Evolutionary conservation across 2,888 invertebrate species (phyloP).

Genomic region (Drosophila mettleri): DNA sequence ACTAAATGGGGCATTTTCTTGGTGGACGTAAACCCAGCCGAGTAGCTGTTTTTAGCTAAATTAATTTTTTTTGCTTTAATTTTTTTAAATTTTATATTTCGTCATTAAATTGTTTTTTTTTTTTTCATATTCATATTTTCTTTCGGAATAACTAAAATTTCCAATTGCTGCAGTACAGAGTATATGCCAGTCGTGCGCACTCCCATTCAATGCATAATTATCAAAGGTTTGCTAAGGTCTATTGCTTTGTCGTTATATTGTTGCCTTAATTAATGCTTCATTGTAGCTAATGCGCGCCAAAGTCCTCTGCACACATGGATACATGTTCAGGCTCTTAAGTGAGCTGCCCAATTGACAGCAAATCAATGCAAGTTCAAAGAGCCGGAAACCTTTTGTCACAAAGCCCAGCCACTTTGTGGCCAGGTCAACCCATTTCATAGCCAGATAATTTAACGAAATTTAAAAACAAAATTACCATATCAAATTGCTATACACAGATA

Average conservation of each 20-base stretch:
- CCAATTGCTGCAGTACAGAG: not conserved
- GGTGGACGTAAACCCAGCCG: no score
- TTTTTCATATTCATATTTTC: no score
- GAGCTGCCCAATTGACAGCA: constrained; percentile 10
- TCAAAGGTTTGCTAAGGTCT: not conserved
- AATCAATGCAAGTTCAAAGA: constrained; percentile 18
- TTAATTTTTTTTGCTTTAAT: no score
- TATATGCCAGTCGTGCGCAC: not conserved
- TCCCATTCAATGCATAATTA: not conserved
- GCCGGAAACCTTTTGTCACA: not conserved
- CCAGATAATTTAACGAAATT: constrained; percentile 49
- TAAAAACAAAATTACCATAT: constrained; percentile 47
- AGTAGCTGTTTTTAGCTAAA: no score
- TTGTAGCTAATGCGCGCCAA: not conserved
- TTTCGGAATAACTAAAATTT: not conserved
- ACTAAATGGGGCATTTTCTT: no score
- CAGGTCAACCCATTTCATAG: not conserved
- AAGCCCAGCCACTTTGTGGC: no score
- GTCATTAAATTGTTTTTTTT: no score
- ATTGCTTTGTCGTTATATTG: not conserved
- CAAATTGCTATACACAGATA: constrained; percentile 11
- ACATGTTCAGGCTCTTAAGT: not conserved
- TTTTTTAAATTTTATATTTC: no score
- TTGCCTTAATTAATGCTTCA: not conserved
- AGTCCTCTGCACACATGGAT: not conserved